phyloP scores from a whole-genome alignment of 2,888 invertebrate species.

The Ferrisia virgata region DNA sequence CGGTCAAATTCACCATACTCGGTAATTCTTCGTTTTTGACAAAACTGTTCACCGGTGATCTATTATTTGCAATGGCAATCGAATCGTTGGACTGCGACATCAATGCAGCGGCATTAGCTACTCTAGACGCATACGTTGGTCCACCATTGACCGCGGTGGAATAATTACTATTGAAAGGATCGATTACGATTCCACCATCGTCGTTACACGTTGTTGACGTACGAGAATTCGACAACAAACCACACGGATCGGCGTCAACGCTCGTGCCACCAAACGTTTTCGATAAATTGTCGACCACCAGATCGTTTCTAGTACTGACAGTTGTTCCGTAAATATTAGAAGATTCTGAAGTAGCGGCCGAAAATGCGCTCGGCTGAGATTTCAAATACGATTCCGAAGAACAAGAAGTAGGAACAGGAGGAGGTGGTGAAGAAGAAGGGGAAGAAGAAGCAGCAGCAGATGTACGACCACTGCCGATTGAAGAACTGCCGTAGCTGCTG shows the following conservation, averaged over 20 bases:
- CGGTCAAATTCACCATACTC: background rate
- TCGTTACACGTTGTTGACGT: background rate
- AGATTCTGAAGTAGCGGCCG: background rate
- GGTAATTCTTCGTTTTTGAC: background rate
- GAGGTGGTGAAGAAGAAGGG: too few relatives aligned
- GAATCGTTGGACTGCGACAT: background rate
- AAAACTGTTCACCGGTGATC: background rate
- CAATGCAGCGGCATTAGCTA: background rate
- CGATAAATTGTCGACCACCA: background rate
- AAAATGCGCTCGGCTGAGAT: background rate
- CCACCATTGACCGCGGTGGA: background rate
- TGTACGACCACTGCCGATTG: background rate
- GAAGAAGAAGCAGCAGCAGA: too few relatives aligned
- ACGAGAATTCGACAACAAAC: background rate
- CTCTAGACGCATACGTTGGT: background rate
- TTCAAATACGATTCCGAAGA: background rate
- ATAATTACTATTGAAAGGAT: background rate
- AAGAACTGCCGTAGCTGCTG: background rate
- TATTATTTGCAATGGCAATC: too few relatives aligned
- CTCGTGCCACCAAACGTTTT: background rate
- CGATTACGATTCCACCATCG: too few relatives aligned
- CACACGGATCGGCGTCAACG: background rate
- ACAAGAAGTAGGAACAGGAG: too few relatives aligned
- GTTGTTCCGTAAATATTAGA: slow-evolving; percentile 2
- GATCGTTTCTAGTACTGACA: background rate